These are phyloP conservation scores for Lagenorhynchus albirostris DNA, from an alignment of 2,113 vertebrate genomes.

Conservation along the genomic window DNA sequence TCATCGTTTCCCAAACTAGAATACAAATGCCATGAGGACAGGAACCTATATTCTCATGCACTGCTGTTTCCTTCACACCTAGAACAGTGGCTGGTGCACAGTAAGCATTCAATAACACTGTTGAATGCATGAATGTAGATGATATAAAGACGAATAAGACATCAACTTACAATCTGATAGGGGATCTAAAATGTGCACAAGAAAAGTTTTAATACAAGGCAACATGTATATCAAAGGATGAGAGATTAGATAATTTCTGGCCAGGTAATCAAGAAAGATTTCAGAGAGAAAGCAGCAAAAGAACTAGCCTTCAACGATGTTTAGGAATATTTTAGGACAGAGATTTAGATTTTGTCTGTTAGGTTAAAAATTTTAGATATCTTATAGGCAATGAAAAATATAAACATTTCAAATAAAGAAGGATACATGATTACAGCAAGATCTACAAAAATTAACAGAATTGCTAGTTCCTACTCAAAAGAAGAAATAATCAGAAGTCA, in stretches of 20 bases:
- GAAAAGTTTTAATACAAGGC: not conserved
- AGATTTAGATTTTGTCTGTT: not conserved
- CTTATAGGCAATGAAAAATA: not conserved
- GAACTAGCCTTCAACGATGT: not conserved
- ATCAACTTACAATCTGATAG: not conserved
- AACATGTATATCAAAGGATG: not conserved
- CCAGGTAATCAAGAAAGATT: not conserved
- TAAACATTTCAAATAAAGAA: not conserved
- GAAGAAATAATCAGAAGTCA: not conserved
- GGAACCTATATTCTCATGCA: not conserved
- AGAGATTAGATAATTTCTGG: not conserved
- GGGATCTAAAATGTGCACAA: not conserved
- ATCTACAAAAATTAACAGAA: not conserved
- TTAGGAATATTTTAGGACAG: not conserved
- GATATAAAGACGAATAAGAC: not conserved
- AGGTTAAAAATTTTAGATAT: slow-evolving; percentile 30
- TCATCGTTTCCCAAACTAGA: not conserved
- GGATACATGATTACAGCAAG: not conserved
- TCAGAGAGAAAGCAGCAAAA: not conserved
- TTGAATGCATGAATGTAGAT: not conserved
- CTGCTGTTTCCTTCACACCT: not conserved
- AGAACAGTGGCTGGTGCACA: not conserved
- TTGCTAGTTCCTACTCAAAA: not conserved
- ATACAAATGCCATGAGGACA: not conserved
- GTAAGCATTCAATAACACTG: not conserved